These are phyloP conservation scores for Sitodiplosis mosellana DNA, from an alignment of 1,140 invertebrate genomes.

Conservation along the genomic window DNA sequence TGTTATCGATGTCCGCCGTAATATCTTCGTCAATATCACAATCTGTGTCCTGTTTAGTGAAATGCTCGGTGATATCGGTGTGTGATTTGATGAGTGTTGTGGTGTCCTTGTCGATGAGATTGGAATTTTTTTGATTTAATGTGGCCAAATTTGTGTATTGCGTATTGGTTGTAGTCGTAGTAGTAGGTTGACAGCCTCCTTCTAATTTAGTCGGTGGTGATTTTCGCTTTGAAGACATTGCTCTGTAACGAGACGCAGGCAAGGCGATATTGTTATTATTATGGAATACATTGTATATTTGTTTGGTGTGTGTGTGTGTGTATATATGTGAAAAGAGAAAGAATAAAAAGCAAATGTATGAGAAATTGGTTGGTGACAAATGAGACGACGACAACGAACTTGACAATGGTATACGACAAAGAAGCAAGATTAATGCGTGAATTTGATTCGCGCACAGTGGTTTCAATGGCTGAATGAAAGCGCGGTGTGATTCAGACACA, in stretches of 20 bases:
- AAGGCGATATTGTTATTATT: background rate
- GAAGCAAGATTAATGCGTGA: too few relatives aligned
- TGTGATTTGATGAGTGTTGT: too few relatives aligned
- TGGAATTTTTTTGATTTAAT: background rate
- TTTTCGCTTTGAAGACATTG: slow-evolving; percentile 87
- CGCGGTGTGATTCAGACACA: too few relatives aligned
- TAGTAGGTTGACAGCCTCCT: slow-evolving; percentile 41
- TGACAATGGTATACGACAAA: too few relatives aligned
- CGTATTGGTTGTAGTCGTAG: background rate
- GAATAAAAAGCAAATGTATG: too few relatives aligned
- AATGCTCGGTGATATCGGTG: background rate
- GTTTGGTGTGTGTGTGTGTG: too few relatives aligned
- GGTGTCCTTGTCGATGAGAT: background rate
- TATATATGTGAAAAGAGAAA: too few relatives aligned
- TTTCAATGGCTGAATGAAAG: too few relatives aligned
- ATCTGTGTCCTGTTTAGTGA: background rate
- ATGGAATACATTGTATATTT: too few relatives aligned
- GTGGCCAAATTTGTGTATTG: background rate
- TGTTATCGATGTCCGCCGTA: background rate
- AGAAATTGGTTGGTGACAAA: too few relatives aligned
- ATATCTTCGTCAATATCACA: background rate
- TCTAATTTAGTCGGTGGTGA: slow-evolving; percentile 77
- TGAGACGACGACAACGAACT: too few relatives aligned
- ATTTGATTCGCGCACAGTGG: too few relatives aligned
- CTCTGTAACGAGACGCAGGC: slow-evolving; percentile 40